Base-by-base conservation (phyloP, 2,113 vertebrate genomes). In the Crotalus viridis region DNA sequence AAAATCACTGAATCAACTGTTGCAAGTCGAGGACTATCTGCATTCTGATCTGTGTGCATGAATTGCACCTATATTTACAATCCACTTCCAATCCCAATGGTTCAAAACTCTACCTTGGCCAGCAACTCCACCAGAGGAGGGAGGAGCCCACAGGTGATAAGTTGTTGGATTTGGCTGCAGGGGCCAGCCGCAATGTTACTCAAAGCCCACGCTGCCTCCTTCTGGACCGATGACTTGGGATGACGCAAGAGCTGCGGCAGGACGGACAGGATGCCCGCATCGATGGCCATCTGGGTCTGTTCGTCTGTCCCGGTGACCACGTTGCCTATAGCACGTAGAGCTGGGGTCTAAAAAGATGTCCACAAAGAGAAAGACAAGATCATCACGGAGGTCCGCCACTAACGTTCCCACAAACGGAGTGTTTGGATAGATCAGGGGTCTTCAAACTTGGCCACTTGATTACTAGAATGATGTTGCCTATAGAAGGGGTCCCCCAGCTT, bases 151-250 rank as follows among this genome's bases (percentile, higher is more conserved):
- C 97, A 98, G 4, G 96, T 96, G 54, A 99, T 98, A 5, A 99
- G 95, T 64, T 98, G 98, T 39, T 99, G 98, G 93, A 99, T 98
- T 94, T 99, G 99, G 12, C 96, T 96, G 52, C 92, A 91, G 0
- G 98, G 98, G 4, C 99, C 99, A 2, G 99, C 98, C 0, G 99
- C 98, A 0, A 99, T 98, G 48, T 99, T 99, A 48, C 99, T 99
- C 94, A 99, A 96, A 0, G 96, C 55, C 99, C 99, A 99, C 0
- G 98, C 97, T 0, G 99, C 99, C 93, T 99, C 99, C 95, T 99
- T 99, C 97, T 99, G 98, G 90, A 99, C 95, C 0, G 95, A 96
- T 43, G 97, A 0, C 95, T 97, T 98, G 0, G 57, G 19, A 52
- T 99, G 98, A 1, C 61, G 95, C 96, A 99, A 97, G 46, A 99